Conservation (phyloP, 2,888 invertebrate species). For the Agapetus fuscipes region DNA sequence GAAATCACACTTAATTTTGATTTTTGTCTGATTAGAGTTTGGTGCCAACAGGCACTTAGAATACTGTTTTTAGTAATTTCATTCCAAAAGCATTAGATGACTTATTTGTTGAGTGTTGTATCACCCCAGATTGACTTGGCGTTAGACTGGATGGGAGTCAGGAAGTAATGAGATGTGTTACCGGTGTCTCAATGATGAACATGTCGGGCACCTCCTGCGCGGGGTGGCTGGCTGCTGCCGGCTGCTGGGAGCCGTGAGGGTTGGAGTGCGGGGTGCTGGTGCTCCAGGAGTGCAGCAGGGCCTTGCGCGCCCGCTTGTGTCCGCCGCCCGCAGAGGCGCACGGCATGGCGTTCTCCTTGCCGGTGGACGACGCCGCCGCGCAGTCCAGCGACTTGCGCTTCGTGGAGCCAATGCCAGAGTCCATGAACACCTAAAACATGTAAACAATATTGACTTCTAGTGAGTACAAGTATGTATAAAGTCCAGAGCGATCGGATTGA, state of each 20-base stretch:
- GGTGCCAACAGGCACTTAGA: no score
- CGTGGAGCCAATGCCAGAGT: constrained; percentile 32
- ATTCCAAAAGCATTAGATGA: no score
- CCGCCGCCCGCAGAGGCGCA: constrained; percentile 25
- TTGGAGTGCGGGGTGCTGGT: constrained; percentile 37
- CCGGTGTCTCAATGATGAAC: constrained; percentile 68
- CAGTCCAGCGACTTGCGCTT: constrained; percentile 15
- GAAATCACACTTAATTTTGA: no score
- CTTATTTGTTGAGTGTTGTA: no score
- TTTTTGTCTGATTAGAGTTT: no score
- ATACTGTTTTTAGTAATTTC: no score
- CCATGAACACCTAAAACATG: constrained; percentile 24
- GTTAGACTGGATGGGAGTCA: no score
- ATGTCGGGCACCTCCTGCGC: constrained; percentile 49
- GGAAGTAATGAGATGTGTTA: no score
- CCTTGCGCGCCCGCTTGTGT: constrained; percentile 68
- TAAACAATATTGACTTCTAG: constrained; percentile 1
- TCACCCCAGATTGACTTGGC: no score
- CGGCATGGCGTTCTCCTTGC: constrained; percentile 61
- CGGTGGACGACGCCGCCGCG: constrained; percentile 28
- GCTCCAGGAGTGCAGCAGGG: constrained; percentile 64
- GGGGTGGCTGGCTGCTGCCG: constrained; percentile 8
- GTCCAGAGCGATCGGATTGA: neutral
- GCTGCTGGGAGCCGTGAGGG: constrained; percentile 13
- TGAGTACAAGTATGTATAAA: neutral